Base-by-base conservation (phyloP, 2,888 invertebrate species). In the Epirrita christyi region DNA sequence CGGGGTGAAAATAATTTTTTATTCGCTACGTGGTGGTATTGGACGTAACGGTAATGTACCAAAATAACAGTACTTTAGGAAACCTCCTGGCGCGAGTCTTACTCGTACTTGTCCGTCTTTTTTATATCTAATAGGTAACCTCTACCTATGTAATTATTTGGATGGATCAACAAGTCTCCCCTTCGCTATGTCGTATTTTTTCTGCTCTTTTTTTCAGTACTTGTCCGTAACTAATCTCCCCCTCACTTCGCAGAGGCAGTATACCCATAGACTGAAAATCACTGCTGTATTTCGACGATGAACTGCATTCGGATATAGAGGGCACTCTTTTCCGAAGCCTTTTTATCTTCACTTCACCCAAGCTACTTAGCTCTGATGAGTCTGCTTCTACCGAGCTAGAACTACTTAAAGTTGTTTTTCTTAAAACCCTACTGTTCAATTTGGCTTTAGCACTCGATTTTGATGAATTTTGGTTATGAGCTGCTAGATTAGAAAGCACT, bases 341-440 rank as follows among this genome's bases (percentile, higher is more conserved):
- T 61, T 76, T 84, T n/a, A 83, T 65, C 58, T 74, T 86, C 1
- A 91, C 72, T 76, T 92, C 89, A 14, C 92, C 92, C 64, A 90
- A 76, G 67, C 92, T 92, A 64, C 88, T 89, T n/a, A 91, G 72
- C 60, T 90, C 91, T 36, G 91, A 87, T 0, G 89, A 88, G 3
- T 85, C 85, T n/a, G 76, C 85, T 42, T 89, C 89, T 14, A 77
- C 60, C 0, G 90, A 89, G 71, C 85, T 89, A 0, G 88, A 83
- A 67, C 86, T 88, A 51, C 70, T 80, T 7, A 63, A 47, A 27
- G 68, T 61, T 11, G 57, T 64, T 64, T 76, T 73, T 34, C 63
- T 68, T 55, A 65, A 65, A 10, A 56, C 63, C 59, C 67, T 76
- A 34, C 55, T 60, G 11, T 55, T 32, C 43, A 55, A 41, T 65